Evolutionary conservation across 2,113 vertebrate genomes (phyloP).

Genomic region (Boleophthalmus pectinirostris): DNA sequence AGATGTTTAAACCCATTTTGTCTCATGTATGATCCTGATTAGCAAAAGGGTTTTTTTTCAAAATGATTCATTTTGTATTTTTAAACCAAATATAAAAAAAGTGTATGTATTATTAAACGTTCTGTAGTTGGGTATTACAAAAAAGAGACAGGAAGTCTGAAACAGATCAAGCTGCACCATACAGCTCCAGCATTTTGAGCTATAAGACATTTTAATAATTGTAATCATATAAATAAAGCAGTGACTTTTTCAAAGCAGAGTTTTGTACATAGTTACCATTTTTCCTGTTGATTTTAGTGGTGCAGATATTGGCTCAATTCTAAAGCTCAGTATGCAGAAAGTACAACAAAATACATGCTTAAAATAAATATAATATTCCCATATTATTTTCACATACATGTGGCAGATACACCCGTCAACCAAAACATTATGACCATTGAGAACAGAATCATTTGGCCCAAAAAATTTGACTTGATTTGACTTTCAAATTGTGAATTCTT

Average conservation of each 20-base stretch:
- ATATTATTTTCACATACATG: neutral
- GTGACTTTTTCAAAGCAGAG: neutral
- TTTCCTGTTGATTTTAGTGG: neutral
- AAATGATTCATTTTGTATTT: too few species aligned
- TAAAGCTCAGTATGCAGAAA: neutral
- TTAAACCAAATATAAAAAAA: too few species aligned
- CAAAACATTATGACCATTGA: neutral
- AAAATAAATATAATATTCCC: neutral
- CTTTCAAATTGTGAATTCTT: conserved; percentile 52
- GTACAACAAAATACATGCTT: neutral
- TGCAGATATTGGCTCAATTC: neutral
- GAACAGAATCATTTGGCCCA: too few species aligned
- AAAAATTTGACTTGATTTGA: too few species aligned
- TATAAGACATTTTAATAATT: neutral
- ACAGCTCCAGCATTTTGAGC: too few species aligned
- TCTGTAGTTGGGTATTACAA: too few species aligned
- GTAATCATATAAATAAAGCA: neutral
- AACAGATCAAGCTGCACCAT: too few species aligned
- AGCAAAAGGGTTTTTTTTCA: too few species aligned
- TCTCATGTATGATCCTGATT: too few species aligned
- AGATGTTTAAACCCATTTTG: too few species aligned
- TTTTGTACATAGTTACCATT: neutral
- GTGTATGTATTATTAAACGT: too few species aligned
- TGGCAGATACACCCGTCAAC: neutral
- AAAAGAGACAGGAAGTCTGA: neutral